Base-by-base conservation (phyloP, 35 echinoderm and acorn worm species). In the Ophioderma brevispina region DNA sequence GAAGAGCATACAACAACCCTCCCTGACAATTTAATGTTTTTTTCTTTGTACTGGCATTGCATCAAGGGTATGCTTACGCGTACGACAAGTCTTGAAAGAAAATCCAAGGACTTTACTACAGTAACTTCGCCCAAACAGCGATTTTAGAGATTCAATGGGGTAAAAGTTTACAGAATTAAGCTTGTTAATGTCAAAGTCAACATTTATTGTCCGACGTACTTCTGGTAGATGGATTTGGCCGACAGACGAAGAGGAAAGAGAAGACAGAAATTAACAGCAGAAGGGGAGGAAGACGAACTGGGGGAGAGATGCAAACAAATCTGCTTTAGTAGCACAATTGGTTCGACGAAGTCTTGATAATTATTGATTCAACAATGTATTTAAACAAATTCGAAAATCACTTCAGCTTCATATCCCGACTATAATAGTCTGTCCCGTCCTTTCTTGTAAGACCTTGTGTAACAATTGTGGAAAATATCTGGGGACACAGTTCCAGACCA, bases 281-380 rank as follows among this genome's bases (percentile, higher is more conserved):
- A 8, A 17, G 17, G 41, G 4, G 41, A 46, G 41, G 41, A 4
- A 8, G 41, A 8, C 17, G 41, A 46, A 17, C 5, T 46, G 41
- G 41, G 41, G 41, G 41, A 46, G 4, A 46, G 41, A 46, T 46
- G n/a, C n/a, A 4, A 46, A 46, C 41, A 4, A 46, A 70, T 25
- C 59, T 4, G 59, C 4, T 1, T 15, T 84, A 37, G 59, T 52
- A 31, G 90, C 90, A 13, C 82, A 38, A 18, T 39, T 92, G 25
- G 42, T 92, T 17, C 80, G 50, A 10, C 82, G 90, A 31, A 87
- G 82, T 49, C 52, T 92, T 15, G 77, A 79, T 21, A 92, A 37
- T 63, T 92, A 86, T n/a, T 41, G 46, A 86, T 33, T 38, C 78
- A n/a, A 92, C 90, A 32, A 78, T 92, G 90, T 92, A 92, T 43